Conservation (phyloP, 1,140 invertebrate species). For the Neomicropteryx cornuta region DNA sequence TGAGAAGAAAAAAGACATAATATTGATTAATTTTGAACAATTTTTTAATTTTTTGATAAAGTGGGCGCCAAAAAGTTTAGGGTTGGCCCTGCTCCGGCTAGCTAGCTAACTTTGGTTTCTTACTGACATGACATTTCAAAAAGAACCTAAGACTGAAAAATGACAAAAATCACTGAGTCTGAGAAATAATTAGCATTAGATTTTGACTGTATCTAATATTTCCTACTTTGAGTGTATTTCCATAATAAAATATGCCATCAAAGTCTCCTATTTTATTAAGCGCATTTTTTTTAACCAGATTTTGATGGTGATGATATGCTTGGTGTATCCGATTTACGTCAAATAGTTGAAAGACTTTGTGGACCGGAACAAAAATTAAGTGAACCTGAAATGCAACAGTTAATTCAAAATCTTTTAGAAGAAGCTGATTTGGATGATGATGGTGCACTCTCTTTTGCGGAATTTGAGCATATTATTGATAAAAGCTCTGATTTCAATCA, state of each 20-base stretch:
- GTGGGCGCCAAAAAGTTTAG: no score
- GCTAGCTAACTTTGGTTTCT: no score
- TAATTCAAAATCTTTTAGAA: constrained; percentile 67
- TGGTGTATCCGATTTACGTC: constrained; percentile 59
- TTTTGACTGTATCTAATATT: constrained; percentile 1
- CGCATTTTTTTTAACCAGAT: constrained; percentile 58
- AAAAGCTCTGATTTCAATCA: constrained; percentile 84
- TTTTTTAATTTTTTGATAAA: no score
- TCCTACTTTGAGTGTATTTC: constrained; percentile 1
- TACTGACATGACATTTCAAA: no score
- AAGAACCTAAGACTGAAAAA: no score
- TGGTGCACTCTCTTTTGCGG: constrained; percentile 81
- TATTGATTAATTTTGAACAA: no score
- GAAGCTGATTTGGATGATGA: constrained; percentile 91
- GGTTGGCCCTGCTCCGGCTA: no score
- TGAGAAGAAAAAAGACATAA: no score
- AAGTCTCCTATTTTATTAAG: no score
- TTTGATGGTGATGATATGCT: constrained; percentile 90
- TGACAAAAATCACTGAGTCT: no score
- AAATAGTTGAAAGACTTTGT: constrained; percentile 61
- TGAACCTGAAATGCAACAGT: constrained; percentile 58
- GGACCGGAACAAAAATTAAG: constrained; percentile 50
- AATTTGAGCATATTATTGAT: constrained; percentile 91
- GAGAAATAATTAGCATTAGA: no score
- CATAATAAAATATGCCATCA: constrained; percentile 2